phyloP scores from a whole-genome alignment of 2,113 vertebrate genomes.

The Helogale parvula region DNA sequence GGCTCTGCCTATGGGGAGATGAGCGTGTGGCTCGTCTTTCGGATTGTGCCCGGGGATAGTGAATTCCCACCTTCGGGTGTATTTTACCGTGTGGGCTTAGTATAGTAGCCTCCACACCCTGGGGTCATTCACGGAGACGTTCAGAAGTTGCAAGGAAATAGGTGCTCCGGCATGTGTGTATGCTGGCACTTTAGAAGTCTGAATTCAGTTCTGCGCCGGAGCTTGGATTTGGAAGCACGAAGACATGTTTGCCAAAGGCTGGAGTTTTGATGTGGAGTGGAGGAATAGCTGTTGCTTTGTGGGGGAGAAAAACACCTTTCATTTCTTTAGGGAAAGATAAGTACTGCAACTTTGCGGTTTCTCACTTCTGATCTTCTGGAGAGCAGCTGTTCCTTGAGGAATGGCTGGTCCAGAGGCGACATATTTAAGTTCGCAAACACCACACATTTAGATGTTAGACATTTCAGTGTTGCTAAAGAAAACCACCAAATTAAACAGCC shows the following conservation, averaged over 20 bases:
- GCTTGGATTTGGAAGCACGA: constrained; percentile 43
- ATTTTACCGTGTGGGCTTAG: rapidly evolving
- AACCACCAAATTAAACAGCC: constrained; percentile 69
- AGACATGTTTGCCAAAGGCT: constrained; percentile 70
- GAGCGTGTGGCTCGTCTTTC: background rate
- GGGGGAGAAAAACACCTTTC: constrained; percentile 71
- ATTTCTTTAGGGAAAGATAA: constrained; percentile 64
- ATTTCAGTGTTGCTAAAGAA: constrained; percentile 77
- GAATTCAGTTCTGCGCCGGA: background rate
- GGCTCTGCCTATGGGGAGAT: background rate
- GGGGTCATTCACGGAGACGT: background rate
- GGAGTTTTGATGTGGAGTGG: constrained; percentile 68
- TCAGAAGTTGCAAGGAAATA: background rate
- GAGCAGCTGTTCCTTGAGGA: constrained; percentile 75
- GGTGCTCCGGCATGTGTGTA: background rate
- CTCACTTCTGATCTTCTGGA: constrained; percentile 67
- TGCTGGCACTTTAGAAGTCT: constrained; percentile 48
- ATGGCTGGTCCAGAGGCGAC: constrained; percentile 71
- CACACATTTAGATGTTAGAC: constrained; percentile 76
- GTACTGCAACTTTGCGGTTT: constrained; percentile 39
- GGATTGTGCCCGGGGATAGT: background rate
- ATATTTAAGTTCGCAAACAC: constrained; percentile 76
- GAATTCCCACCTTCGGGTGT: background rate
- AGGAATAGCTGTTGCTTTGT: constrained; percentile 71
- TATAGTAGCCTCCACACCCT: background rate